Percentiles rank a stretch among this genome's conserved stretches.
Evolutionary conservation across 2,113 vertebrate genomes (phyloP).

Genomic region (Sus scrofa): T2T-Sscrofa CM000823.6:42439501-42440000

Average conservation of each 20-base stretch:
- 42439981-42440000: neutral
- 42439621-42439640: neutral
- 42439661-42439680: neutral
- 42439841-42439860: neutral
- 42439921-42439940: neutral
- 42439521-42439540: neutral
- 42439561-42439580: neutral
- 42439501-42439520: neutral
- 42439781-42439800: neutral
- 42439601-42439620: neutral
- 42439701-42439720: neutral
- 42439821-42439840: neutral
- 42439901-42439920: neutral
- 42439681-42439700: neutral
- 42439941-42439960: neutral
- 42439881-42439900: neutral
- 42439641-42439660: neutral
- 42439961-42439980: neutral
- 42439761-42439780: no score
- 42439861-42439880: neutral
- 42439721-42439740: neutral
- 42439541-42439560: neutral
- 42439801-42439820: no score
- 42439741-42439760: neutral
- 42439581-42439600: accelerated